Conservation (phyloP, 2,797 vertebrate species). For the Podargus strigoides region DNA sequence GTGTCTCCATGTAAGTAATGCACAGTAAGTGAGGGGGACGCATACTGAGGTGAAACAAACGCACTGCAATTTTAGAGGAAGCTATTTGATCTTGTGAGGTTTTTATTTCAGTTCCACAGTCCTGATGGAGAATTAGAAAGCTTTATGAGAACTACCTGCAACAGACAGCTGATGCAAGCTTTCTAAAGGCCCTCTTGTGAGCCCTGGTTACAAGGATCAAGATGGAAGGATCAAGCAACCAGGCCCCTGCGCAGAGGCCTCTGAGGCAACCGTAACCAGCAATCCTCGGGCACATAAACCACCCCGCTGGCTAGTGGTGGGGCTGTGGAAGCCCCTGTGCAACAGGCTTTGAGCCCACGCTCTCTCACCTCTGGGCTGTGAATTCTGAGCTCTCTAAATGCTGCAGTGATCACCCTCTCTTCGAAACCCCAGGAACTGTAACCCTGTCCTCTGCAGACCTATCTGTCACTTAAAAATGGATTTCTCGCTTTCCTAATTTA, state of each 20-base stretch:
- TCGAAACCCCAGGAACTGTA: neutral
- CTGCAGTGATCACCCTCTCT: neutral
- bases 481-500: neutral
- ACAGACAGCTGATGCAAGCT: neutral
- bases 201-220: neutral
- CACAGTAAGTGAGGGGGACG: neutral
- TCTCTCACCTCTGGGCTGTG: neutral
- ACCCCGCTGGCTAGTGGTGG: fast-evolving
- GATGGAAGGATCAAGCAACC: neutral
- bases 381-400: neutral
- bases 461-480: neutral
- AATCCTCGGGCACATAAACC: fast-evolving
- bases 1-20: neutral
- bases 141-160: neutral
- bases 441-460: neutral
- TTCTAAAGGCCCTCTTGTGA: neutral
- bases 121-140: neutral
- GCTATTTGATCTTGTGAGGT: neutral
- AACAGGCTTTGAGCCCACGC: neutral
- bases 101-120: neutral
- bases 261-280: fast-evolving
- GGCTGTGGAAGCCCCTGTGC: fast-evolving
- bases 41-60: neutral
- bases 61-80: neutral
- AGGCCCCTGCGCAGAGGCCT: fast-evolving